phyloP scores from a whole-genome alignment of 2,797 vertebrate genomes.

The Saxicola maurus region DNA sequence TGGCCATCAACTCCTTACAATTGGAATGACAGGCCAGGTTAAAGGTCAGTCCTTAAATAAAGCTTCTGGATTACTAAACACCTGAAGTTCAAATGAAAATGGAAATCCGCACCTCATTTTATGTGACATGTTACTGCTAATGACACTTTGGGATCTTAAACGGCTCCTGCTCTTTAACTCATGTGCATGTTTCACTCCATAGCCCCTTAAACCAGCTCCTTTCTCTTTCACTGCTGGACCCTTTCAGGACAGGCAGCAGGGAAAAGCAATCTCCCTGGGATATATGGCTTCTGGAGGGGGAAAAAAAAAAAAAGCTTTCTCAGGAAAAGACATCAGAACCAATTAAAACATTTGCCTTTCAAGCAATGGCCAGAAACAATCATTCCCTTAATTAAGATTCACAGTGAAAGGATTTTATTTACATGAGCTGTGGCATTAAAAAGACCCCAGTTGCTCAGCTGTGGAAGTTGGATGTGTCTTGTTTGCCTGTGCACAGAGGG shows the following conservation, averaged over 20 bases:
- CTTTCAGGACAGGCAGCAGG: neutral
- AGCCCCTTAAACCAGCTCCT: neutral
- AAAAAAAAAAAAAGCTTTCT: neutral
- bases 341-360: slow-evolving; percentile 46
- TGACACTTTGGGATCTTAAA: slow-evolving; percentile 40
- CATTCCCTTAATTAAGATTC: slow-evolving; percentile 49
- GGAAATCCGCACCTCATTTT: slow-evolving; percentile 74
- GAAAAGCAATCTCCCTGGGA: neutral
- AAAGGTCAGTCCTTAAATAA: slow-evolving; percentile 87
- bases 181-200: neutral
- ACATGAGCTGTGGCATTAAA: slow-evolving; percentile 11
- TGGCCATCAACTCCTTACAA: slow-evolving; percentile 76
- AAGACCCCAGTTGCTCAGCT: neutral
- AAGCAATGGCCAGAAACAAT: slow-evolving; percentile 27
- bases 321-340: slow-evolving; percentile 14
- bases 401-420: slow-evolving; percentile 46
- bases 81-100: slow-evolving; percentile 79
- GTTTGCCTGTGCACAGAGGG: accelerated
- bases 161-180: slow-evolving; percentile 8
- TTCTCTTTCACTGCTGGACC: accelerated
- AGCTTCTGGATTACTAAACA: slow-evolving; percentile 79
- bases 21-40: slow-evolving; percentile 77
- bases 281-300: neutral
- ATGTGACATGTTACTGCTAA: slow-evolving; percentile 61
- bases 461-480: accelerated